A percentile compares a stretch with the other conserved stretches of the same genome.
Conservation (phyloP, 2,888 invertebrate species). For the Phania funesta region DNA sequence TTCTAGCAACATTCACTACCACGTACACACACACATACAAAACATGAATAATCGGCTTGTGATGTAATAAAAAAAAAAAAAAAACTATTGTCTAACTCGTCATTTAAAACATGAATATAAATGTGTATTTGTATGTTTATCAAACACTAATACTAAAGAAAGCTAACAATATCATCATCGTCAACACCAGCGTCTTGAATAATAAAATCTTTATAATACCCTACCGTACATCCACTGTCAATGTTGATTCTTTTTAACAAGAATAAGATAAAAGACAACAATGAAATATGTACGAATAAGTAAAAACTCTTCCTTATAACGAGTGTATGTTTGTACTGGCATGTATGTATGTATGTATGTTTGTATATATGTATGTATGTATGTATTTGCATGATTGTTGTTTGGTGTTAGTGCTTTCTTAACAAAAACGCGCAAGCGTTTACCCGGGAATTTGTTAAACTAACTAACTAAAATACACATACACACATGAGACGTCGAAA, state of each 20-base stretch:
- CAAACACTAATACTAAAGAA: conserved; percentile 6
- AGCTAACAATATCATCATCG: conserved; percentile 31
- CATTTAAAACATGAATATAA: conserved; percentile 8
- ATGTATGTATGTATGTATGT: not conserved
- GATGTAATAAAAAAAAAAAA: conserved; percentile 16
- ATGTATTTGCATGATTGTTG: not conserved
- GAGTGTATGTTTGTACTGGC: not conserved
- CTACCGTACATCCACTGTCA: conserved; percentile 30
- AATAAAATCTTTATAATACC: not conserved
- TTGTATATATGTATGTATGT: not conserved
- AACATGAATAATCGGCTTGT: not conserved
- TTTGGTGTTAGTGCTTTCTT: too few relatives aligned
- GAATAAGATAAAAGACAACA: not conserved
- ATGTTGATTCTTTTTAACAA: conserved; percentile 14
- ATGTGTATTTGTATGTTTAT: not conserved
- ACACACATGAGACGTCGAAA: not conserved
- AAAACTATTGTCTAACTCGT: not conserved
- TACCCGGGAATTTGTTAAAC: conserved; percentile 78
- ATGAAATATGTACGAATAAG: conserved; percentile 15
- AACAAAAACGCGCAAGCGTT: conserved; percentile 79
- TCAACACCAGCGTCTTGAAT: not conserved
- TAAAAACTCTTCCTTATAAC: conserved; percentile 29
- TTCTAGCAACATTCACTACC: not conserved
- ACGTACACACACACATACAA: not conserved
- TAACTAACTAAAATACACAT: not conserved